Percentiles rank a stretch among this genome's conserved stretches.
Evolutionary conservation across 2,888 invertebrate species (phyloP).

Genomic region (Nomada fabriciana): DNA sequence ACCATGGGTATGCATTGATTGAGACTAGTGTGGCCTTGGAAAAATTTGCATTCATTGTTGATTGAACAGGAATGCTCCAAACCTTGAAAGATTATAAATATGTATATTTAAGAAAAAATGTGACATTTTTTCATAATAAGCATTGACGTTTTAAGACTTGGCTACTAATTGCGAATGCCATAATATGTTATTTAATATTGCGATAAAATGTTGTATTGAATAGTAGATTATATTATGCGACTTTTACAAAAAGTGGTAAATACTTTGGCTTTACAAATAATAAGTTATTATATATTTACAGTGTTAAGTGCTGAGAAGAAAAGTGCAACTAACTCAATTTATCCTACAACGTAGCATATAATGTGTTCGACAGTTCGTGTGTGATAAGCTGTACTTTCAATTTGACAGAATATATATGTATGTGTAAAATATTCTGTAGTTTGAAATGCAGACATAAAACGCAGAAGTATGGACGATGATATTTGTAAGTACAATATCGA

Average conservation of each 20-base stretch:
- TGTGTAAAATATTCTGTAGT: neutral
- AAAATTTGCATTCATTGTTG: neutral
- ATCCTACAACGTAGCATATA: neutral
- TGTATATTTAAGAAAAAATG: neutral
- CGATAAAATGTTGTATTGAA: neutral
- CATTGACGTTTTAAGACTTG: neutral
- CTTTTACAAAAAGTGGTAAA: neutral
- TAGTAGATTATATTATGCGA: neutral
- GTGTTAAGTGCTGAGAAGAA: neutral
- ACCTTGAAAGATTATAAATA: neutral
- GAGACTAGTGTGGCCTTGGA: neutral
- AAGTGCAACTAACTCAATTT: neutral
- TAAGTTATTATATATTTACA: neutral
- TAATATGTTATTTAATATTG: neutral
- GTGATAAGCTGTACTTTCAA: neutral
- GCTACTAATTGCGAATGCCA: neutral
- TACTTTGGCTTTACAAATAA: neutral
- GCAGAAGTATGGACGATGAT: constrained; percentile 70
- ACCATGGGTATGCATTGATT: neutral
- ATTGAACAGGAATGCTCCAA: neutral
- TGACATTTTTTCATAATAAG: neutral
- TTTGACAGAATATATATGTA: constrained; percentile 1
- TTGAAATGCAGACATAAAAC: constrained; percentile 12
- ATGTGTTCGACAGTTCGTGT: neutral
- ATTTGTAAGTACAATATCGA: constrained; percentile 72